Evolutionary conservation across 2,888 invertebrate genomes (phyloP), one percentile per base, ranked within the genome.

Genomic region (Sarcophaga carnaria): DNA sequence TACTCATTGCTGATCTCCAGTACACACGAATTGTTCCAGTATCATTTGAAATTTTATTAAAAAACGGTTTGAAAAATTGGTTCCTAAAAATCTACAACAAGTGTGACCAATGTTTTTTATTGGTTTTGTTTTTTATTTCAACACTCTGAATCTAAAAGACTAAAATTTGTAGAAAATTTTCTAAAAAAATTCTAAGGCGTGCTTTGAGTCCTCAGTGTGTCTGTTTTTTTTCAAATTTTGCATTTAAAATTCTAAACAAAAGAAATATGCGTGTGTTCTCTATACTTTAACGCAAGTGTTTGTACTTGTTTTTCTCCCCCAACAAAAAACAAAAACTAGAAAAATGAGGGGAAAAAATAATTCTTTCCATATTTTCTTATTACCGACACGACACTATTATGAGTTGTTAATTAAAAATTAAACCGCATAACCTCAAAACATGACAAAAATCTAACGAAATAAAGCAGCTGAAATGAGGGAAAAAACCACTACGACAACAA

Each of bases 361-460:
- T 54, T 76, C 20, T 59, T 70, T 70, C 63, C 54, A 54, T 54
- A 54, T 54, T 54, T 54, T 14, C 17, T 4, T 54, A 54, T 17
- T 54, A 54, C 54, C 17, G 14, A 14, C 54, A 63, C 54, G 60
- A 75, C 49, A 75, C 69, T 75, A 66, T 45, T 59, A 27, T 59
- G 59, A 72, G 67, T 83, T 83, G 83, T 78, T 86, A 86, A 86
- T 86, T 86, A 86, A 83, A 86, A 83, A 67, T 83, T 86, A 78
- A 83, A 83, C 86, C 83, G 75, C 83, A 78, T 78, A 80, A 83
- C 86, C 83, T 83, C 74, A 81, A 75, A 86, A 81, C 83, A 80
- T 77, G 76, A 72, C 80, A 60, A 69, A 54, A 78, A 78, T 75
- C 70, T 67, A 79, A 79, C 25, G 66, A 75, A 76, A 71, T 59